Evolutionary conservation across 2,888 invertebrate species (phyloP), one percentile per base, ranked within the genome.

Genomic region (Coenonympha arcania): DNA sequence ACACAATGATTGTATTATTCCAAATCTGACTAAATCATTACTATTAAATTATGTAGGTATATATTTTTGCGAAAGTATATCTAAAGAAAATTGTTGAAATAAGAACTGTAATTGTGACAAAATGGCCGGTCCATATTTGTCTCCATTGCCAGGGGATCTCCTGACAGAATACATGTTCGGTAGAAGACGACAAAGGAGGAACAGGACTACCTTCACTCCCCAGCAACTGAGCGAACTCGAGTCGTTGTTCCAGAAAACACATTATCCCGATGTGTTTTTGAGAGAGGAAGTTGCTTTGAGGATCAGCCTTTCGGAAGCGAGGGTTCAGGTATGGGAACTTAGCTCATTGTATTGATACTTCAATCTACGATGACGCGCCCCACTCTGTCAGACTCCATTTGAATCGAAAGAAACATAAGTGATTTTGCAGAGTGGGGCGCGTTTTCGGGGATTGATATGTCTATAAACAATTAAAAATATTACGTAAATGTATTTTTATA

Each of bases 81-180:
- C n/a, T n/a, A n/a, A 9, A 40, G 16, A 6, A 6, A 24, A 6
- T 26, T 40, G 19, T 19, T 19, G 6, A 20, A 36, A 19, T 36
- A 36, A 19, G n/a, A n/a, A 19, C 11, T 19, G 36, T n/a, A n/a
- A n/a, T 20, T 43, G 4, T 22, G 40, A 16, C 13, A 56, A 20
- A 62, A 95, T 95, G 95, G 94, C 95, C 45, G 95, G 95, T 49
- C 94, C 95, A 50, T 95, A 95, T 71, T 79, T 95, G 51, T 94
- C 95, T 40, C 94, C 95, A 0, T 76, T 95, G 36, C 94, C 95
- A 24, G 93, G 94, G 19, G 95, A 95, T 79, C 88, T 95, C n/a
- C 88, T 95, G 40, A 95, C 95, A 11, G 95, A 95, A 76, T 96
- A 96, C 67, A 95, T 96, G 95, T 95, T 95, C 72, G 95, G 95